Evolutionary conservation across 2,113 vertebrate genomes (phyloP).

Genomic region (Xenotilapia longispinis): DNA sequence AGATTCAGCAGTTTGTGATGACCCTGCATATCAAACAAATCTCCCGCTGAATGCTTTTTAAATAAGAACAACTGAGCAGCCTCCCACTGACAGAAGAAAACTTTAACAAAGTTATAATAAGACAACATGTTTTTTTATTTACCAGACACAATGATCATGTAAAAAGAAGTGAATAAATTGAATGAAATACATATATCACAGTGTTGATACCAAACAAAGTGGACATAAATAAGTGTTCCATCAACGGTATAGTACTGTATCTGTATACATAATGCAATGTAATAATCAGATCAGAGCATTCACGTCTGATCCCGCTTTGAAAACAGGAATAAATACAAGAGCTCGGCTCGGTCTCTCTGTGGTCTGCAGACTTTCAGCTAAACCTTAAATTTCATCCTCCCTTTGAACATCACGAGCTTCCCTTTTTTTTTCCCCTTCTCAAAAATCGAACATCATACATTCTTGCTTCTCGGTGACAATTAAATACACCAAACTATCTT

Average conservation of each 20-base stretch:
- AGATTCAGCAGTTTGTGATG: background rate
- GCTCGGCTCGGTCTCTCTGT: background rate
- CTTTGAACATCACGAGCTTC: conserved; percentile 6
- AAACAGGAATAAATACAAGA: conserved; percentile 48
- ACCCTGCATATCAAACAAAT: background rate
- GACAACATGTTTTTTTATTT: conserved; percentile 71
- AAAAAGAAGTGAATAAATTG: conserved; percentile 70
- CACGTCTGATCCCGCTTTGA: conserved; percentile 36
- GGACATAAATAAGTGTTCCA: conserved; percentile 65
- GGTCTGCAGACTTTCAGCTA: background rate
- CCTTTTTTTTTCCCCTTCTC: accelerated
- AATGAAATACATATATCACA: conserved; percentile 70
- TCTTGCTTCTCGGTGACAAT: conserved; percentile 39
- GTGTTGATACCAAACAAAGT: conserved; percentile 73
- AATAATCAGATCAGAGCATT: conserved; percentile 54
- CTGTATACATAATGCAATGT: conserved; percentile 57
- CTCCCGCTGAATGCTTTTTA: background rate
- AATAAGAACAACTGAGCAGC: background rate
- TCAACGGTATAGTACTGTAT: conserved; percentile 56
- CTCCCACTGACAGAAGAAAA: background rate
- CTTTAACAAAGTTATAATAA: conserved; percentile 25
- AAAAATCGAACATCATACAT: conserved; percentile 17
- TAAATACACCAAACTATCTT: background rate
- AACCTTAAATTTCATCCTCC: background rate
- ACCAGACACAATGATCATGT: conserved; percentile 74